phyloP scores from a whole-genome alignment of 2,797 vertebrate genomes.

The Echiichthys vipera region DNA sequence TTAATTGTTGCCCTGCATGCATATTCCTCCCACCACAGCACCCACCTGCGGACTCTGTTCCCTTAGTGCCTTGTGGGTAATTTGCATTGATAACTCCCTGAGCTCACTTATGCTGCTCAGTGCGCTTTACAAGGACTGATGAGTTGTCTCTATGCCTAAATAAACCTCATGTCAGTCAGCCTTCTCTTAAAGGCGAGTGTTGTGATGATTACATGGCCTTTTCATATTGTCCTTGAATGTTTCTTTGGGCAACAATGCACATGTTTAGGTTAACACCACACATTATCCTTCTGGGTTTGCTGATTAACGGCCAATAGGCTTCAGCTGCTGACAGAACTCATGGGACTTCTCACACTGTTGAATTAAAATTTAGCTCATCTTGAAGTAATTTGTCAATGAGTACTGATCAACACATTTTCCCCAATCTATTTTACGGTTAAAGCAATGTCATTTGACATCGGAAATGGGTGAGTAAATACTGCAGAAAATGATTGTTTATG shows the following conservation, averaged over 20 bases:
- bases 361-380: constrained; percentile 36
- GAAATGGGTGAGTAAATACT: constrained; percentile 43
- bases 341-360: background rate
- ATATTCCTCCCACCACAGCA: constrained; percentile 1
- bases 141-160: constrained; percentile 46
- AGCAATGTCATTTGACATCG: constrained; percentile 7
- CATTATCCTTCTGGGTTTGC: constrained; percentile 10
- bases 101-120: constrained; percentile 57
- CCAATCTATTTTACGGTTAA: constrained; percentile 28
- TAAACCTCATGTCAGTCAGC: constrained; percentile 30
- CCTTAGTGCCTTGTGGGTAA: constrained; percentile 46
- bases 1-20: constrained; percentile 36
- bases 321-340: constrained; percentile 23
- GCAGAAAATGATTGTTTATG: constrained; percentile 51
- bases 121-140: constrained; percentile 43
- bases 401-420: constrained; percentile 1
- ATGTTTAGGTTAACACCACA: constrained; percentile 3
- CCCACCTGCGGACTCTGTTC: constrained; percentile 38
- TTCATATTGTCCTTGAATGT: background rate
- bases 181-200: background rate
- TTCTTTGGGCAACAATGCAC: constrained; percentile 12
- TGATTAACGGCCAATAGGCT: constrained; percentile 24
- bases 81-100: constrained; percentile 73
- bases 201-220: constrained; percentile 13
- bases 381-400: constrained; percentile 12